Conservation (phyloP, 2,797 vertebrate species). For the Enteromius fasciolatus region DNA sequence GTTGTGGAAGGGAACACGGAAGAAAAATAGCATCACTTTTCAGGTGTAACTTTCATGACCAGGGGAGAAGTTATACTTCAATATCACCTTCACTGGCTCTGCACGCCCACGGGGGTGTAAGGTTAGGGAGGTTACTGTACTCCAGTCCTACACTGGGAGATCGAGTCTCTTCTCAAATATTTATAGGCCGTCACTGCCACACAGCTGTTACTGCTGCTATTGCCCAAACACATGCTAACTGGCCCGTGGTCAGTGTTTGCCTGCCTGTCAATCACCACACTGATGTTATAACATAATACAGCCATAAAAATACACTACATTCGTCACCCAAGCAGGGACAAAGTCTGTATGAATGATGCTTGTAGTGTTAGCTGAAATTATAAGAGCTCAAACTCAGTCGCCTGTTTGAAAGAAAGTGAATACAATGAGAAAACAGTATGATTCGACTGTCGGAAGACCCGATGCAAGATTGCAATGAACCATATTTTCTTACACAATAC, state of each 20-base stretch:
- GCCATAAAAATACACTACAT: background rate
- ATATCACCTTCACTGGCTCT: constrained; percentile 74
- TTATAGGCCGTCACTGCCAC: constrained; percentile 75
- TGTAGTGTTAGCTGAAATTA: background rate
- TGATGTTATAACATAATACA: constrained; percentile 8
- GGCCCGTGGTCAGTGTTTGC: constrained; percentile 16
- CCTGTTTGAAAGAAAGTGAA: background rate
- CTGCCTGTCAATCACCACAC: constrained; percentile 11
- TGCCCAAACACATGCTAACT: constrained; percentile 2
- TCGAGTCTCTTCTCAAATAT: constrained; percentile 85
- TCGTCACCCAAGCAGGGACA: background rate
- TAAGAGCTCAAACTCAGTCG: background rate
- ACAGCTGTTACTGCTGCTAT: constrained; percentile 62
- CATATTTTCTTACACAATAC: constrained; percentile 8
- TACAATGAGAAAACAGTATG: background rate
- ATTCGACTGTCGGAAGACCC: background rate
- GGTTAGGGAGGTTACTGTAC: constrained; percentile 64
- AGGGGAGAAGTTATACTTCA: constrained; percentile 60
- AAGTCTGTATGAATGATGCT: background rate
- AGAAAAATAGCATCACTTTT: constrained; percentile 65
- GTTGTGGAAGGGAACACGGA: constrained; percentile 49
- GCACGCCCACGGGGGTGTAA: constrained; percentile 45
- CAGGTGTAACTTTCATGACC: constrained; percentile 70
- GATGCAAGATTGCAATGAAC: constrained; percentile 3
- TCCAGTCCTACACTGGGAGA: constrained; percentile 73